Percentiles rank a stretch among this genome's conserved stretches.
Evolutionary conservation across 1,140 invertebrate genomes (phyloP).

Genomic region (Prorops nasuta): DNA sequence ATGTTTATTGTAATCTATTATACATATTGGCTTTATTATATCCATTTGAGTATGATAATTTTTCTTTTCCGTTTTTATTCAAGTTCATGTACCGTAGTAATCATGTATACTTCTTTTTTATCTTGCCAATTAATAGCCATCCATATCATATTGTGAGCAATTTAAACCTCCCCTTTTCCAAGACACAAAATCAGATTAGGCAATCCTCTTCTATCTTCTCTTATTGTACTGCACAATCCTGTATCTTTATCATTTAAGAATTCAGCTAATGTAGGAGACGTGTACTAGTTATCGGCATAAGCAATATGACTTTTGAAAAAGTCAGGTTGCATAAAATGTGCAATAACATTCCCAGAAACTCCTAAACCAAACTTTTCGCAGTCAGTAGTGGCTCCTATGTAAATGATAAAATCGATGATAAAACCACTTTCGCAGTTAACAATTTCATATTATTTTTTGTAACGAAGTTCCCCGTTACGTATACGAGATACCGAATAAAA

Average conservation of each 20-base stretch:
- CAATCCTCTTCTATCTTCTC: constrained; percentile 7
- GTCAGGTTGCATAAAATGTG: constrained; percentile 8
- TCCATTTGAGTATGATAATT: neutral
- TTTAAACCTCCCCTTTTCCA: constrained; percentile 21
- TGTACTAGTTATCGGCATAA: constrained; percentile 48
- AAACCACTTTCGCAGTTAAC: constrained; percentile 28
- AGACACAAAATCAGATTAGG: constrained; percentile 5
- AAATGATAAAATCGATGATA: constrained; percentile 29
- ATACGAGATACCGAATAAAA: too few species aligned
- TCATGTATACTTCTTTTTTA: constrained; percentile 18
- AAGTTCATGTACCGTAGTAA: constrained; percentile 14
- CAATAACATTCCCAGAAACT: constrained; percentile 4
- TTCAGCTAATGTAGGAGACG: constrained; percentile 35
- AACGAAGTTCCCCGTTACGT: too few species aligned
- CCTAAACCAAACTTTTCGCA: constrained; percentile 19
- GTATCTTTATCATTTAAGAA: constrained; percentile 33
- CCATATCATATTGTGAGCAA: constrained; percentile 19
- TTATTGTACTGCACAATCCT: constrained; percentile 38
- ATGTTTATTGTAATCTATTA: neutral
- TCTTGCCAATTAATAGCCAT: constrained; percentile 30
- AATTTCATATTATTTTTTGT: too few species aligned
- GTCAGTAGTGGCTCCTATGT: constrained; percentile 16
- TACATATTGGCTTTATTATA: neutral
- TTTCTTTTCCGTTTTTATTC: neutral
- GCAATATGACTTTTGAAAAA: constrained; percentile 36